A percentile compares a stretch with the other conserved stretches of the same genome.
These are phyloP conservation scores for Ondatra zibethicus DNA, from an alignment of 2,113 vertebrate genomes.

Conservation along the genomic window DNA sequence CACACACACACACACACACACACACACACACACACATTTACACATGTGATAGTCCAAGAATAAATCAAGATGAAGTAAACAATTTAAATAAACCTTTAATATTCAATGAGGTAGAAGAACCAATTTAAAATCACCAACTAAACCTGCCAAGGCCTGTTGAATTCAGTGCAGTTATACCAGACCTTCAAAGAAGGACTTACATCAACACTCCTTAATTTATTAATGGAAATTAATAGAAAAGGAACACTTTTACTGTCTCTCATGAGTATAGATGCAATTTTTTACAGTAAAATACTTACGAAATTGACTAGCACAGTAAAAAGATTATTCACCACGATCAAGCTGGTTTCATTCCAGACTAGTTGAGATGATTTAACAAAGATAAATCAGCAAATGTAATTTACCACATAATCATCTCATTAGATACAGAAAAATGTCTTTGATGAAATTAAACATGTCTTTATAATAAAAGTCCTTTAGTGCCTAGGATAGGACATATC, in stretches of 20 bases:
- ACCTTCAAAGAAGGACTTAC: background rate
- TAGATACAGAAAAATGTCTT: background rate
- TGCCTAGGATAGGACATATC: background rate
- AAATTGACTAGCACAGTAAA: background rate
- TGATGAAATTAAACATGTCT: background rate
- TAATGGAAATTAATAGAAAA: background rate
- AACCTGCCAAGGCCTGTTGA: background rate
- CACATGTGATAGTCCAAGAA: background rate
- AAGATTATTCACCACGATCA: background rate
- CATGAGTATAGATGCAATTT: background rate
- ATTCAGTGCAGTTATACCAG: background rate
- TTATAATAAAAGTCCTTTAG: background rate
- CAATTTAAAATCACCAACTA: background rate
- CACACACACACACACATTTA: no score
- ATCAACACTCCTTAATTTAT: background rate
- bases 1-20: background rate
- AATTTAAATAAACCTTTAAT: background rate
- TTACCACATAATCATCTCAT: background rate
- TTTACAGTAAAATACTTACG: background rate
- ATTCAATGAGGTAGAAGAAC: background rate
- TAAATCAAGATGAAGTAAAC: background rate
- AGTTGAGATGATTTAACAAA: background rate
- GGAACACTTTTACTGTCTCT: background rate
- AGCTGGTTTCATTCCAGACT: background rate
- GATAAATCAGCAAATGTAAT: background rate